A percentile compares a stretch with the other conserved stretches of the same genome.
These are phyloP conservation scores for Scaptomyza caliginosa DNA, from an alignment of 2,888 invertebrate genomes.

Conservation along the genomic window DNA sequence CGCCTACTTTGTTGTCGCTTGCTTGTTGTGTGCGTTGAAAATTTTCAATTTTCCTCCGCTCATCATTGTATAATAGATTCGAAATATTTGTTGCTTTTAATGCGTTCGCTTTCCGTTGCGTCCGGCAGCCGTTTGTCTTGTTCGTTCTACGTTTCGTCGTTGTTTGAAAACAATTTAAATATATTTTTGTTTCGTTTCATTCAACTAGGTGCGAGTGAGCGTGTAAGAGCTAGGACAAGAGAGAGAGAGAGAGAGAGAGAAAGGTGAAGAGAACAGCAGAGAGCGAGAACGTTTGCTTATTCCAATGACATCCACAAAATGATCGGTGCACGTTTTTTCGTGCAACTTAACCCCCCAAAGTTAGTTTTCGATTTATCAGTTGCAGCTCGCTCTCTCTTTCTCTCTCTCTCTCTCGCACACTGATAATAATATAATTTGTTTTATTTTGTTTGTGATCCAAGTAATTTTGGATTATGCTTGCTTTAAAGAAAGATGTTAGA, in stretches of 20 bases:
- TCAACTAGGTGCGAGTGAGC: slow-evolving; percentile 32
- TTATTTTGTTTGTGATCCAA: not conserved
- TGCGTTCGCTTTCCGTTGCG: slow-evolving; percentile 39
- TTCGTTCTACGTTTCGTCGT: slow-evolving; percentile 47
- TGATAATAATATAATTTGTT: not conserved
- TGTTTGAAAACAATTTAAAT: slow-evolving; percentile 79
- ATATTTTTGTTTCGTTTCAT: slow-evolving; percentile 70
- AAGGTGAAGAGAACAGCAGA: too few species aligned
- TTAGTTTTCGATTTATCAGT: slow-evolving; percentile 26
- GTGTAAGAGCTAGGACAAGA: slow-evolving; percentile 3
- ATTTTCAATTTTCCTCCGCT: slow-evolving; percentile 34
- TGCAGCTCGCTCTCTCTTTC: not conserved
- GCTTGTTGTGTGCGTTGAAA: slow-evolving; percentile 15
- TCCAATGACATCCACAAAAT: slow-evolving; percentile 66
- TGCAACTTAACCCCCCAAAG: slow-evolving; percentile 20
- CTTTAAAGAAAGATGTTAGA: too few species aligned
- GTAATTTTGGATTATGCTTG: not conserved
- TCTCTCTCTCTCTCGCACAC: not conserved
- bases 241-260: slow-evolving; percentile 1
- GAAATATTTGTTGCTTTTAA: slow-evolving; percentile 27
- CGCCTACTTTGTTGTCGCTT: slow-evolving; percentile 42
- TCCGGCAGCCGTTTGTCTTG: slow-evolving; percentile 49
- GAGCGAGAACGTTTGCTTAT: slow-evolving; percentile 20
- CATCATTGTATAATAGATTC: slow-evolving; percentile 60
- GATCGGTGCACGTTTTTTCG: slow-evolving; percentile 20